phyloP scores from a whole-genome alignment of 2,113 vertebrate species.

The Philantomba maxwellii region DNA sequence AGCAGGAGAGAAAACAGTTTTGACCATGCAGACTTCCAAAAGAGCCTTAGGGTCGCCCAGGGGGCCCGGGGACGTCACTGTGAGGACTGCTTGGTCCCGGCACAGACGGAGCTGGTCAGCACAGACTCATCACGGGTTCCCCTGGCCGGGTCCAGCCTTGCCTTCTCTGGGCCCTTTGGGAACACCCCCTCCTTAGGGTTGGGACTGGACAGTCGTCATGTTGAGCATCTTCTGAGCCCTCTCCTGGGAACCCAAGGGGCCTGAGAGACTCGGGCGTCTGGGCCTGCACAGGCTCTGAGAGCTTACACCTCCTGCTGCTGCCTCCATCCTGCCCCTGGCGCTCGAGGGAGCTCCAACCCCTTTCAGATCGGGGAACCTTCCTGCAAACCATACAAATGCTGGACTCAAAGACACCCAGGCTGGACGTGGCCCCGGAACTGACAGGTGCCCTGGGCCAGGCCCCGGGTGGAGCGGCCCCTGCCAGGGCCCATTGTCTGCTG shows the following conservation, averaged over 20 bases:
- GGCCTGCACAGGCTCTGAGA: not conserved
- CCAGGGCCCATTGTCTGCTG: too few relatives aligned
- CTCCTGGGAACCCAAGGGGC: not conserved
- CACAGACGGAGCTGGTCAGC: too few relatives aligned
- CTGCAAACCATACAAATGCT: not conserved
- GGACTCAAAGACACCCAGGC: not conserved
- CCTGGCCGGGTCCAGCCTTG: not conserved
- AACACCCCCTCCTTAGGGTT: not conserved
- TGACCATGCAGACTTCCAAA: not conserved
- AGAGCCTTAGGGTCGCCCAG: not conserved
- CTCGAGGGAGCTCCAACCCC: not conserved
- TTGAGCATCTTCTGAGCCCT: not conserved
- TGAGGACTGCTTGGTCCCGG: not conserved
- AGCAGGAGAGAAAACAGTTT: not conserved
- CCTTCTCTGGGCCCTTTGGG: not conserved
- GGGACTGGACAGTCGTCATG: not conserved
- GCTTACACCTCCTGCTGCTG: not conserved
- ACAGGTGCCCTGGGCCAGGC: not conserved
- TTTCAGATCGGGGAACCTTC: not conserved
- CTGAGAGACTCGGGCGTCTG: not conserved
- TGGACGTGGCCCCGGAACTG: not conserved
- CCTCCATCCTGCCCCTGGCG: not conserved
- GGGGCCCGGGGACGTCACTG: not conserved
- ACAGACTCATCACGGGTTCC: accelerated
- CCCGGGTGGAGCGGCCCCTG: too few relatives aligned